These are phyloP conservation scores for Chinchilla lanigera DNA, from an alignment of 2,113 vertebrate species.

Conservation along the genomic window DNA sequence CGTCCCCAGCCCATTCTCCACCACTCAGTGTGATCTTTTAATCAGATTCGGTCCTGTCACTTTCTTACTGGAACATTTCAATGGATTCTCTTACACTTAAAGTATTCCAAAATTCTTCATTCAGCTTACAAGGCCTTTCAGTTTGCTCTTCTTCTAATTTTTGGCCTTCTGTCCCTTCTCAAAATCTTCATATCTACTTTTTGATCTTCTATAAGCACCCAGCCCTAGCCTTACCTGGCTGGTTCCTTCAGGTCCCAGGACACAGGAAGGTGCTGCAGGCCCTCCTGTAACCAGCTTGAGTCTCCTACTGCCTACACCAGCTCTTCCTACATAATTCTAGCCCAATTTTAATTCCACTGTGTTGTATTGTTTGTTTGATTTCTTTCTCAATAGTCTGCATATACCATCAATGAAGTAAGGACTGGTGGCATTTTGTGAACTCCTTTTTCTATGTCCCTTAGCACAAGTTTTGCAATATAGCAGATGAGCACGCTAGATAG, in stretches of 20 bases:
- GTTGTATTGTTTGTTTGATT: not conserved
- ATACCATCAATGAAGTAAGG: not conserved
- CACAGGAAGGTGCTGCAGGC: not conserved
- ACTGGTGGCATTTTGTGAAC: not conserved
- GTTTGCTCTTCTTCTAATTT: not conserved
- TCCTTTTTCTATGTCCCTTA: not conserved
- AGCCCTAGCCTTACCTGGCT: not conserved
- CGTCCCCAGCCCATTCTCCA: not conserved
- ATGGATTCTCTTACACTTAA: not conserved
- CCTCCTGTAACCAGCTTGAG: too few species aligned
- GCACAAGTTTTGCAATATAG: not conserved
- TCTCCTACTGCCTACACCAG: not conserved
- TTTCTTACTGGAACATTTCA: not conserved
- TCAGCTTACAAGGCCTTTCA: not conserved
- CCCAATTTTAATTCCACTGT: not conserved
- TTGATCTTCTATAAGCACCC: too few species aligned
- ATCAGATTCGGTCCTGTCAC: not conserved
- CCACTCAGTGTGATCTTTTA: not conserved
- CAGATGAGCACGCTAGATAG: not conserved
- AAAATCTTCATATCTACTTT: not conserved
- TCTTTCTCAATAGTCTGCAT: not conserved
- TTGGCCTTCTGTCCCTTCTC: not conserved
- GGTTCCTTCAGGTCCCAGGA: not conserved
- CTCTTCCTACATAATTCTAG: not conserved
- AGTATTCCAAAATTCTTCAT: not conserved